Percentiles rank a stretch among this genome's conserved stretches.
Conservation (phyloP, 2,888 invertebrate species). For the Coecobrya sp. region DNA sequence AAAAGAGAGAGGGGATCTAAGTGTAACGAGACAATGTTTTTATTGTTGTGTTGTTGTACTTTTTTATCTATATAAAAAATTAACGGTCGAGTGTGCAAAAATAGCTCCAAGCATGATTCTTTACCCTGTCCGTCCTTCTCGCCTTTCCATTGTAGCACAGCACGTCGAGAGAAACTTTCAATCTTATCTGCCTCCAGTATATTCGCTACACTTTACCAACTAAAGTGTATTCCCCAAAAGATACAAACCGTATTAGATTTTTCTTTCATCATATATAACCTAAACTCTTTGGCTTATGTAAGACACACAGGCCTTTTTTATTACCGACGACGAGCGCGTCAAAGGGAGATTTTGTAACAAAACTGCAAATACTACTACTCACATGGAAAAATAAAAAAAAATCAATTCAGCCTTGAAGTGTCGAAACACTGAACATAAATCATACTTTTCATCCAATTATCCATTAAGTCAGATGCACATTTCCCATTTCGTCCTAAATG, state of each 20-base stretch:
- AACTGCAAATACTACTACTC: background rate
- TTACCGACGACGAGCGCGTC: background rate
- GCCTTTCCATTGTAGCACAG: background rate
- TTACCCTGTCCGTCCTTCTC: background rate
- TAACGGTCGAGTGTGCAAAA: conserved; percentile 7
- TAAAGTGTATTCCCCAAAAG: background rate
- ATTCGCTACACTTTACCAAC: too few species aligned
- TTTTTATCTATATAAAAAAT: conserved; percentile 22
- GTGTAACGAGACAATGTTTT: background rate
- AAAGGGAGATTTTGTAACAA: background rate
- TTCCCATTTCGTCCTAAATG: background rate
- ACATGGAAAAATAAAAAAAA: background rate
- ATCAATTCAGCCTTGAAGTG: conserved; percentile 43
- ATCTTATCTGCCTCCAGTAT: too few species aligned
- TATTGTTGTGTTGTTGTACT: background rate
- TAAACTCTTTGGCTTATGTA: background rate
- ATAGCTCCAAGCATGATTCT: background rate
- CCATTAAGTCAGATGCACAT: conserved; percentile 28
- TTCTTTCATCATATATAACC: background rate
- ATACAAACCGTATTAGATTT: background rate
- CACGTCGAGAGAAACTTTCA: background rate
- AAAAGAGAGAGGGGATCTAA: background rate
- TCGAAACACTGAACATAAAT: conserved; percentile 46
- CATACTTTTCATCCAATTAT: conserved; percentile 48
- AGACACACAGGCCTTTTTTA: background rate